Base-by-base conservation (phyloP, 2,113 vertebrate genomes). In the Melanocharis versteri region DNA sequence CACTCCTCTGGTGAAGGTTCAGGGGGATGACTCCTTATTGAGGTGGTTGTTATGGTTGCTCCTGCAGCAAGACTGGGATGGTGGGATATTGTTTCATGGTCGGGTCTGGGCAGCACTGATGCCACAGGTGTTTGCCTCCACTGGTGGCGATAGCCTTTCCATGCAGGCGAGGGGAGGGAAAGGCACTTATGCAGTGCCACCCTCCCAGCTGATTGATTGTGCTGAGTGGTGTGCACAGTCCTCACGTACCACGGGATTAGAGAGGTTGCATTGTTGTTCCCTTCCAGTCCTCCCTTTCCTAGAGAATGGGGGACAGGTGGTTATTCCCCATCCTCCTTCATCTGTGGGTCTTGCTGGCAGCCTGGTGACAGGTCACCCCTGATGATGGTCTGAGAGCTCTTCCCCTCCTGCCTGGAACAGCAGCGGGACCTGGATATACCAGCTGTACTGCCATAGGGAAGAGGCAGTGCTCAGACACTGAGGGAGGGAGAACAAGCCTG, bases 391-490 rank as follows among this genome's bases (percentile, higher is more conserved):
- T 85, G 76, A 53, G 69, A 80, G 20, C 68, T 92, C 79, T 92
- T 96, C 44, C 39, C 10, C 56, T 83, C 51, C 65, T 71, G 44
- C 54, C 60, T 33, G 35, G 56, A 83, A 24, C 45, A 28, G 83
- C 4, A 8, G 72, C 56, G 47, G 68, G 68, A 90, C 82, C 58
- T 66, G 51, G 85, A 42, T 72, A 73, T 48, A 80, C 88, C 91
- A 90, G 93, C 91, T 93, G 82, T 90, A 96, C 68, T 87, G 93
- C 95, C 72, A 87, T 26, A 73, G 83, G 90, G 93, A 96, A 71
- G 76, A 88, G 76, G 93, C 95, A 94, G 68, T 5, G 69, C 96
- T 93, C 92, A 96, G 92, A 94, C 94, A 78, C 31, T 0, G 30
- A 93, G 84, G 82, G 76, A 95, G 75, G 87, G 82, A 95, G 88